Conservation (phyloP, 2,113 vertebrate species). For the Girardinichthys multiradiatus region DNA sequence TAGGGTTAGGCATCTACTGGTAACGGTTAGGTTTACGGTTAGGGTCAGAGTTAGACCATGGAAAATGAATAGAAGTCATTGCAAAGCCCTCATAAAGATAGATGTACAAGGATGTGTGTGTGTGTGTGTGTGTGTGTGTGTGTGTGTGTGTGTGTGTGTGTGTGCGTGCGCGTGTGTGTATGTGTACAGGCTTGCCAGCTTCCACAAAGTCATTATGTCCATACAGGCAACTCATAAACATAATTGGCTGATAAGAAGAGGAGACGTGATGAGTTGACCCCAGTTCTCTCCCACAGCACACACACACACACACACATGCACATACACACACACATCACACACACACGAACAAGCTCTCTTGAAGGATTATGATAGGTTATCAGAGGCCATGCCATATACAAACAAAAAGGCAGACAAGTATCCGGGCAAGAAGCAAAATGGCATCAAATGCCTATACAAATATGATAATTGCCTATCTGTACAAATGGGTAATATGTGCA, state of each 20-base stretch:
- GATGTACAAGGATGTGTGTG: too few species aligned
- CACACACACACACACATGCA: slow-evolving; percentile 29
- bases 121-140: too few species aligned
- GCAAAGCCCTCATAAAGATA: too few species aligned
- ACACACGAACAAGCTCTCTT: slow-evolving; percentile 14
- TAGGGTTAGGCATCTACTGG: too few species aligned
- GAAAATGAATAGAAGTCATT: too few species aligned
- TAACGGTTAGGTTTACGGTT: too few species aligned
- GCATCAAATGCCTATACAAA: slow-evolving; percentile 20
- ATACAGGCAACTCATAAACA: slow-evolving; percentile 70
- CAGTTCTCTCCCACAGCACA: background rate
- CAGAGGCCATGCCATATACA: slow-evolving; percentile 34
- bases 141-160: slow-evolving; percentile 29
- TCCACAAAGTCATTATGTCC: slow-evolving; percentile 61
- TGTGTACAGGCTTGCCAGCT: slow-evolving; percentile 3
- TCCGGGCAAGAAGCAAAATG: slow-evolving; percentile 14
- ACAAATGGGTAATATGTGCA: slow-evolving; percentile 4
- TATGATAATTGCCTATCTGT: slow-evolving; percentile 10
- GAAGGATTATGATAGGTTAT: slow-evolving; percentile 38
- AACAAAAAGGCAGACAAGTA: slow-evolving; percentile 51
- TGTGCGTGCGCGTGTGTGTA: slow-evolving; percentile 31
- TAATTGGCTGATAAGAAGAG: slow-evolving; percentile 68
- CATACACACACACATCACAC: slow-evolving; percentile 2
- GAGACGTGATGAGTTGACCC: slow-evolving; percentile 62
- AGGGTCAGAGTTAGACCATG: too few species aligned